Evolutionary conservation across 2,797 vertebrate species (phyloP).

Genomic region (Crocodylus rhombifer): DNA sequence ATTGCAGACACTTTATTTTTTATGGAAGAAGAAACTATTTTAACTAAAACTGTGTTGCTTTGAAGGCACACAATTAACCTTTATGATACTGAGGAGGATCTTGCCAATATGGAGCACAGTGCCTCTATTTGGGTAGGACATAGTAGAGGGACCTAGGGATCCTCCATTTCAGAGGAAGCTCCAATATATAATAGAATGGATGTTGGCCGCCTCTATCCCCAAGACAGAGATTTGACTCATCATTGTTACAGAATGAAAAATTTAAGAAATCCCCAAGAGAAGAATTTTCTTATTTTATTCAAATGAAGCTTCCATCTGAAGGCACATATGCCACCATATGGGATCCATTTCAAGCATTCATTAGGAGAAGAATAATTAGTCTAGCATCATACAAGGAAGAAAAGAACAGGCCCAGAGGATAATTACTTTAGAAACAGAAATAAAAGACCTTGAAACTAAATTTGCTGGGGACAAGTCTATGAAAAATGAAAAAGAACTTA

Average conservation of each 20-base stretch:
- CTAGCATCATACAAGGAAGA: slow-evolving; percentile 77
- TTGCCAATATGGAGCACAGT: neutral
- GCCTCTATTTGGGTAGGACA: neutral
- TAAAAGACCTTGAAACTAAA: slow-evolving; percentile 83
- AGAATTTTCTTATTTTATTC: slow-evolving; percentile 82
- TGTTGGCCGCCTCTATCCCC: slow-evolving; percentile 59
- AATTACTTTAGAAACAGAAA: slow-evolving; percentile 82
- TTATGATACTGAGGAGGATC: neutral
- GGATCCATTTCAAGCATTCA: slow-evolving; percentile 84
- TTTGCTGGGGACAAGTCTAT: slow-evolving; percentile 78
- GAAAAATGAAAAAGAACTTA: slow-evolving; percentile 45
- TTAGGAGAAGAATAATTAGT: slow-evolving; percentile 85
- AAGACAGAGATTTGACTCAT: slow-evolving; percentile 76
- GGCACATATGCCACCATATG: slow-evolving; percentile 83
- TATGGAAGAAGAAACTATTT: neutral
- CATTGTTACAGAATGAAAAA: slow-evolving; percentile 80
- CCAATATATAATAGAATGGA: slow-evolving; percentile 33
- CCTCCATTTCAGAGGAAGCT: slow-evolving; percentile 40
- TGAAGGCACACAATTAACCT: neutral
- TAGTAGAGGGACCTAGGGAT: neutral
- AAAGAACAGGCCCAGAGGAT: slow-evolving; percentile 83
- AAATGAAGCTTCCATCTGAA: slow-evolving; percentile 81
- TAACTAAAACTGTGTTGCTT: neutral
- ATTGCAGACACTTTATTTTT: neutral
- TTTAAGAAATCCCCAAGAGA: slow-evolving; percentile 79